These are phyloP conservation scores for Anorthoa munda DNA, from an alignment of 2,888 invertebrate species.

Conservation along the genomic window DNA sequence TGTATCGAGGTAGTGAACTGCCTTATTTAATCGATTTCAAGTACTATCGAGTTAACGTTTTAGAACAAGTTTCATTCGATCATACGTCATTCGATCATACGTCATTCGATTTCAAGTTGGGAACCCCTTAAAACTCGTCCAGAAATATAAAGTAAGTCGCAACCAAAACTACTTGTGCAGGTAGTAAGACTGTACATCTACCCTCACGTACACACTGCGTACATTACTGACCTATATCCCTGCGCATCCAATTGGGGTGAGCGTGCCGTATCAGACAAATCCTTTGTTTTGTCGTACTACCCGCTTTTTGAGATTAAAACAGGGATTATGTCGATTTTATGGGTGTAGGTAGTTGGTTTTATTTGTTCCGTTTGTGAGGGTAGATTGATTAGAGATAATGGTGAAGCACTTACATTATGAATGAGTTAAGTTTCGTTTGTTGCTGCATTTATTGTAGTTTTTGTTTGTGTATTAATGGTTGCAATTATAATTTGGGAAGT, in stretches of 20 bases:
- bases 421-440: neutral
- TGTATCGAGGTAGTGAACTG: too few species aligned
- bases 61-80: too few species aligned
- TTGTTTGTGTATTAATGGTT: neutral
- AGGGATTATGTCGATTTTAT: slow-evolving; percentile 13
- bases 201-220: slow-evolving; percentile 35
- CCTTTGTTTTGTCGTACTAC: slow-evolving; percentile 40
- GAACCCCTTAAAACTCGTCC: neutral
- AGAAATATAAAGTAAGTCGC: slow-evolving; percentile 11
- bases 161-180: neutral
- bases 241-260: slow-evolving; percentile 49
- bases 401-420: neutral
- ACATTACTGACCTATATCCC: slow-evolving; percentile 57
- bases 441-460: neutral
- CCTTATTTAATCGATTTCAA: too few species aligned
- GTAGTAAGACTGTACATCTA: slow-evolving; percentile 25
- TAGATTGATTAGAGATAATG: slow-evolving; percentile 9
- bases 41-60: too few species aligned
- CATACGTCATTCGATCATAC: too few species aligned
- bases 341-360: slow-evolving; percentile 6
- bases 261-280: slow-evolving; percentile 46
- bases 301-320: slow-evolving; percentile 41
- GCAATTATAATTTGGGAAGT: neutral
- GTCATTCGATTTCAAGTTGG: too few species aligned
- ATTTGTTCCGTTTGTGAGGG: slow-evolving; percentile 12